These are phyloP conservation scores for Oceanites oceanicus DNA, from an alignment of 2,113 vertebrate genomes.

Conservation along the genomic window DNA sequence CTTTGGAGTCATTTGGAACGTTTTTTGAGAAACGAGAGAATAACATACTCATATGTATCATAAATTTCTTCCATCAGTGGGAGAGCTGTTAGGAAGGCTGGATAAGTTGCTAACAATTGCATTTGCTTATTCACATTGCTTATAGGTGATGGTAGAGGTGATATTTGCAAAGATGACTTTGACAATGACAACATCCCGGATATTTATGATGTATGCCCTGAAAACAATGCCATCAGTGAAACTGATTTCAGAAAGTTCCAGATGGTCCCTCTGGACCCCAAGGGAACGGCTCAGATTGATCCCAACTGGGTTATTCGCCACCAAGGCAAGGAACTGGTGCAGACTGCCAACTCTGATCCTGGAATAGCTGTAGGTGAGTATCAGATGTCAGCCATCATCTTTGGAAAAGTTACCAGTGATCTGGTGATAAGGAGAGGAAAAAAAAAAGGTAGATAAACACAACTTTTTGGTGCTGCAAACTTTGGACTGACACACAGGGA, in stretches of 20 bases:
- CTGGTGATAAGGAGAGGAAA: neutral
- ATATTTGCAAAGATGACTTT: conserved; percentile 96
- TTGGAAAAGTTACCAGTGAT: neutral
- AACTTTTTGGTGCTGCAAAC: neutral
- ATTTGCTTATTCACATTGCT: neutral
- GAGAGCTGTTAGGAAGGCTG: neutral
- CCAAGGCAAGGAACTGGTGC: conserved; percentile 96
- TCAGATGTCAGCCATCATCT: neutral
- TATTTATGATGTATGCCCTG: conserved; percentile 92
- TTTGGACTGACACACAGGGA: neutral
- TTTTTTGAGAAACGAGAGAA: neutral
- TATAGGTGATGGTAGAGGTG: conserved; percentile 92
- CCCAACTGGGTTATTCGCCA: conserved; percentile 98
- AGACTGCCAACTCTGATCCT: conserved; percentile 97
- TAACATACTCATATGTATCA: neutral
- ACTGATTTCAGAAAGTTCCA: conserved; percentile 99
- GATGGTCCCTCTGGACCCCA: conserved; percentile 97
- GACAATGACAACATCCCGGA: conserved; percentile 94
- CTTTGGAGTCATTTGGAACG: neutral
- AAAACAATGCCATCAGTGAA: conserved; percentile 90
- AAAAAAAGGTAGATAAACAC: neutral
- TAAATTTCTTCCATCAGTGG: neutral
- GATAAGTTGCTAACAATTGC: neutral
- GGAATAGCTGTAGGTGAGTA: conserved; percentile 95
- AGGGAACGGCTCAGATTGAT: conserved; percentile 97